phyloP scores from a whole-genome alignment of 1,140 invertebrate genomes.

The Orussus abietinus region DNA sequence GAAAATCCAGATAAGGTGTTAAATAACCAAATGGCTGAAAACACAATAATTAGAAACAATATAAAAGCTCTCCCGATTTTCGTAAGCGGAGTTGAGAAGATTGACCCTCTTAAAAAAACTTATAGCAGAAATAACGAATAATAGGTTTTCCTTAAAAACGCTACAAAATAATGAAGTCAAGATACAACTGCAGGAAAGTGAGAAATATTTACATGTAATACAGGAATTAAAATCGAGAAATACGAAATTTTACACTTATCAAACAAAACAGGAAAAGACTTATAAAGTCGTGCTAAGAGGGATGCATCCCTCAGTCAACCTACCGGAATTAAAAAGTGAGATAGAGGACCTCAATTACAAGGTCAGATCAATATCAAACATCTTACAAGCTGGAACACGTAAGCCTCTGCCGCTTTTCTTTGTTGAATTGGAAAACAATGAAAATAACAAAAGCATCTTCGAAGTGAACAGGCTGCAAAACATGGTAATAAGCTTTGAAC shows the following conservation, averaged over 20 bases:
- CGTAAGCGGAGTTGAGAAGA: no score
- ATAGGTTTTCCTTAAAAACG: no score
- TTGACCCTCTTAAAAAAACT: no score
- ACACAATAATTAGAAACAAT: no score
- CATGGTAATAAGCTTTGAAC: slow-evolving; percentile 29
- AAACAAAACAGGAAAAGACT: slow-evolving; percentile 3
- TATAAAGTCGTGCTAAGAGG: slow-evolving; percentile 8
- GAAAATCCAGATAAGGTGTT: no score
- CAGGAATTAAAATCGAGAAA: not conserved
- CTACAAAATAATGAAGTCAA: slow-evolving; percentile 5
- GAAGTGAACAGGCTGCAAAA: slow-evolving; percentile 27
- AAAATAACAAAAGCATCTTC: slow-evolving; percentile 37
- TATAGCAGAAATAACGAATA: no score
- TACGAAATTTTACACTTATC: slow-evolving; percentile 8
- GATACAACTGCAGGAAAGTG: not conserved
- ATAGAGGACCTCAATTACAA: slow-evolving; percentile 5
- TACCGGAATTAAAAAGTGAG: not conserved
- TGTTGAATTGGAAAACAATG: slow-evolving; percentile 31
- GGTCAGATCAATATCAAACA: slow-evolving; percentile 9
- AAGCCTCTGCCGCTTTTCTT: slow-evolving; percentile 32
- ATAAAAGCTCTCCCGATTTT: no score
- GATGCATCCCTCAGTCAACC: slow-evolving; percentile 5
- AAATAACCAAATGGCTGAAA: no score
- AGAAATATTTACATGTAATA: not conserved
- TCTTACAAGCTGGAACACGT: slow-evolving; percentile 4